A percentile compares a stretch with the other conserved stretches of the same genome.
Evolutionary conservation across 2,888 invertebrate species (phyloP).

Genomic region (Yponomeuta cagnagella): DNA sequence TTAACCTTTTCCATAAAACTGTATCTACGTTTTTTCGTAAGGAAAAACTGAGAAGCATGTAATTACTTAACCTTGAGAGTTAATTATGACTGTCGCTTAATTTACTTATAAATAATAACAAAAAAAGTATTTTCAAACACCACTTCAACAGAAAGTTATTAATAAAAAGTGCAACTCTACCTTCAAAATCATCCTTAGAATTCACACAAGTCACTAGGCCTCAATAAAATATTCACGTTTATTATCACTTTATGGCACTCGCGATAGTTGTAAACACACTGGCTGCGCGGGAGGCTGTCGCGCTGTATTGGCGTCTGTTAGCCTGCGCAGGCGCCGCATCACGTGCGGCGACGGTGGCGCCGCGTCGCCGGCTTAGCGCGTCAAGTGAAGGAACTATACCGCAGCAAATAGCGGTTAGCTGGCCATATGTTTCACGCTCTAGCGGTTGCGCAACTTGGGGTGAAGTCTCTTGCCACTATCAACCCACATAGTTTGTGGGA

Average conservation of each 20-base stretch:
- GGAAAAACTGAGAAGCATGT: conserved; percentile 5
- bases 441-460: conserved; percentile 26
- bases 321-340: conserved; percentile 59
- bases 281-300: conserved; percentile 65
- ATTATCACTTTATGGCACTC: conserved; percentile 39
- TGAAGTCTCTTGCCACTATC: background rate
- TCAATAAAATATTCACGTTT: background rate
- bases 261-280: conserved; percentile 32
- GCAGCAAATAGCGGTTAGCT: conserved; percentile 4
- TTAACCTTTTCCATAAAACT: too few relatives aligned
- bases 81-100: background rate
- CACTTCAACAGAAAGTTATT: background rate
- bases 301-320: conserved; percentile 64
- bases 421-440: conserved; percentile 49
- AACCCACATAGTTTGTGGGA: background rate
- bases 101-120: conserved; percentile 16
- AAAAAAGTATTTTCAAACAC: conserved; percentile 31
- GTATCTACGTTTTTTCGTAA: background rate
- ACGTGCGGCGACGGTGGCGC: conserved; percentile 62
- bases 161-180: background rate
- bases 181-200: conserved; percentile 3
- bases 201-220: background rate
- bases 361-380: conserved; percentile 44
- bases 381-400: conserved; percentile 49
- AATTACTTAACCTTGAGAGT: conserved; percentile 4